These are phyloP conservation scores for Oophaga sylvatica DNA, from an alignment of 2,797 vertebrate species.

Conservation along the genomic window DNA sequence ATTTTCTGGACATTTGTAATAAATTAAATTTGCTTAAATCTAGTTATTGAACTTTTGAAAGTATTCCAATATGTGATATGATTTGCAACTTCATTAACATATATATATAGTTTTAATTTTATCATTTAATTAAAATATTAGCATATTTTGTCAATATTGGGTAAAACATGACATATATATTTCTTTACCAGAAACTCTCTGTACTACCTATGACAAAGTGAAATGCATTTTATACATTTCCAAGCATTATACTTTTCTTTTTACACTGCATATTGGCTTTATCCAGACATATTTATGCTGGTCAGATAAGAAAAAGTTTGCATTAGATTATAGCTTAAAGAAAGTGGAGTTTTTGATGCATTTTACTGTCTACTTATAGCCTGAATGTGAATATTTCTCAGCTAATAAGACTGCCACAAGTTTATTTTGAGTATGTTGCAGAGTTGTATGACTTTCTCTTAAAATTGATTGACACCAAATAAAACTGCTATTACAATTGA, in stretches of 20 bases:
- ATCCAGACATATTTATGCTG: conserved; percentile 5
- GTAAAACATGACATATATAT: neutral
- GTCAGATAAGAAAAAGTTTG: neutral
- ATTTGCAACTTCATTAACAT: neutral
- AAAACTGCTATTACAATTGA: neutral
- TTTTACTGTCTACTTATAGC: neutral
- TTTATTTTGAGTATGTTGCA: neutral
- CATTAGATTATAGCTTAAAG: neutral
- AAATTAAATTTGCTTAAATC: no score
- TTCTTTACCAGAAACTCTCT: neutral
- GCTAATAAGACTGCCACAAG: neutral
- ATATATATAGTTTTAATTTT: neutral
- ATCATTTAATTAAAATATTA: neutral
- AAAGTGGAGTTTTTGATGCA: neutral
- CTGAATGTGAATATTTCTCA: neutral
- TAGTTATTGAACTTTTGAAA: no score
- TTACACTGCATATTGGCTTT: neutral
- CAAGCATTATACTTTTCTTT: neutral
- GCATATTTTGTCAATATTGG: neutral
- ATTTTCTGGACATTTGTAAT: no score
- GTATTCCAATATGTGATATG: neutral
- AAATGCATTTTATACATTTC: neutral
- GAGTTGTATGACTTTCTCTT: neutral
- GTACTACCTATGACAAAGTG: neutral
- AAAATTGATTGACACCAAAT: neutral